These are phyloP conservation scores for Furnarius figulus DNA, from an alignment of 2,113 vertebrate genomes.

Conservation along the genomic window DNA sequence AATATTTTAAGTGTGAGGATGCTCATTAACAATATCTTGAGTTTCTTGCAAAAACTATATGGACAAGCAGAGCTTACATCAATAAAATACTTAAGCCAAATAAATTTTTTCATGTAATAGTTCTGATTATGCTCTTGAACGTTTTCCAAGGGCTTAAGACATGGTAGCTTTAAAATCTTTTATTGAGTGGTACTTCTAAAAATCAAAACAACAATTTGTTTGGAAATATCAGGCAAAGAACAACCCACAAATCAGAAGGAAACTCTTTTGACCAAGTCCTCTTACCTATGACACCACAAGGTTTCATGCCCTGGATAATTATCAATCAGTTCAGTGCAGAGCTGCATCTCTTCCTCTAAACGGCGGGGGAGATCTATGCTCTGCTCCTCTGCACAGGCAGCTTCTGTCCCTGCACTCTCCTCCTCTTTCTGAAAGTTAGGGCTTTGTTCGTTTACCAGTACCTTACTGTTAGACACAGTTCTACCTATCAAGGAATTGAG, in stretches of 20 bases:
- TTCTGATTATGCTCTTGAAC: neutral
- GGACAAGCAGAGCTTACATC: neutral
- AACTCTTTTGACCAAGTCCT: neutral
- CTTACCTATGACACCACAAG: constrained; percentile 97
- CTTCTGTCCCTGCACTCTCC: constrained; percentile 41
- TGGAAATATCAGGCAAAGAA: neutral
- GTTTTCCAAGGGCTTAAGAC: neutral
- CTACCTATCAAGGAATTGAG: constrained; percentile 84
- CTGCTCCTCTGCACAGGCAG: constrained; percentile 53
- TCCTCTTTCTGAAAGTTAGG: constrained; percentile 73
- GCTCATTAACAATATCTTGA: neutral
- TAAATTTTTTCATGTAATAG: neutral
- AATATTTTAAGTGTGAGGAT: neutral
- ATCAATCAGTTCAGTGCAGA: constrained; percentile 91
- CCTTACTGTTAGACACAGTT: constrained; percentile 54
- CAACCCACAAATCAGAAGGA: neutral
- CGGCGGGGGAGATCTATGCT: constrained; percentile 58
- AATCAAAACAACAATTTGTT: neutral
- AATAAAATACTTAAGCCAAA: neutral
- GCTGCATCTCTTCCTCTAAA: constrained; percentile 88
- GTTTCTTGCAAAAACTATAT: neutral
- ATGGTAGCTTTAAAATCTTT: neutral
- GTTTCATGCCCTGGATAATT: constrained; percentile 94
- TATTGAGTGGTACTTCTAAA: neutral
- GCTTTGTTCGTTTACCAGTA: constrained; percentile 48